phyloP scores from a whole-genome alignment of 1,140 invertebrate species.

The Caenorhabditis inopinata region DNA sequence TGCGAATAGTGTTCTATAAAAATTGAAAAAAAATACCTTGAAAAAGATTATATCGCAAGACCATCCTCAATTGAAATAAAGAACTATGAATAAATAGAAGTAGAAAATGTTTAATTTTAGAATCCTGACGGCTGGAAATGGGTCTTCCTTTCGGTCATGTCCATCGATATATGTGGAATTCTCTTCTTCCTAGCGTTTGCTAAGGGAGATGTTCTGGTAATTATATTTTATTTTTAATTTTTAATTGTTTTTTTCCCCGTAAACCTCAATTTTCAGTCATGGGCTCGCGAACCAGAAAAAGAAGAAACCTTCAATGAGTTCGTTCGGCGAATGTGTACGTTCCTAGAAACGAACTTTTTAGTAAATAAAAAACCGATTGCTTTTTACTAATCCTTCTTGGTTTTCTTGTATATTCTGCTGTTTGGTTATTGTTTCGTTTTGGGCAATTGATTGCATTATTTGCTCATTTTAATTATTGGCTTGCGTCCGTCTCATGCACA shows the following conservation, averaged over 20 bases:
- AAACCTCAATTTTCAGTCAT: constrained; percentile 35
- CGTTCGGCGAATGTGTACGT: constrained; percentile 46
- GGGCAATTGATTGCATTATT: no score
- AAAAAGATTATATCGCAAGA: neutral
- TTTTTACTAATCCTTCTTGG: no score
- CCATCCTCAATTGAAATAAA: neutral
- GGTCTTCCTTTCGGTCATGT: constrained; percentile 66
- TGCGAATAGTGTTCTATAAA: no score
- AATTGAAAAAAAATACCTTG: no score
- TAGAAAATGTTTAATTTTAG: constrained; percentile 43
- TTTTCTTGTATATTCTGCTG: no score
- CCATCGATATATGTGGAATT: constrained; percentile 66
- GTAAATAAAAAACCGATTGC: no score
- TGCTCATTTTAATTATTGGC: no score
- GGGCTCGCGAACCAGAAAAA: constrained; percentile 46
- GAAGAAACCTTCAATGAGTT: constrained; percentile 46
- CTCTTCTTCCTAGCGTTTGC: constrained; percentile 66
- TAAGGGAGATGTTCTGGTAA: constrained; percentile 57
- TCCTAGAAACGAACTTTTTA: no score
- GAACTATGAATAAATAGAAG: no score
- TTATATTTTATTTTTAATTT: no score
- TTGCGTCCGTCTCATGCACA: no score
- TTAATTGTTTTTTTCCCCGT: neutral
- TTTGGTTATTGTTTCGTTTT: no score
- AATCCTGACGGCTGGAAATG: constrained; percentile 46